phyloP scores from a whole-genome alignment of 1,140 invertebrate species.

The Cotesia chilonis region DNA sequence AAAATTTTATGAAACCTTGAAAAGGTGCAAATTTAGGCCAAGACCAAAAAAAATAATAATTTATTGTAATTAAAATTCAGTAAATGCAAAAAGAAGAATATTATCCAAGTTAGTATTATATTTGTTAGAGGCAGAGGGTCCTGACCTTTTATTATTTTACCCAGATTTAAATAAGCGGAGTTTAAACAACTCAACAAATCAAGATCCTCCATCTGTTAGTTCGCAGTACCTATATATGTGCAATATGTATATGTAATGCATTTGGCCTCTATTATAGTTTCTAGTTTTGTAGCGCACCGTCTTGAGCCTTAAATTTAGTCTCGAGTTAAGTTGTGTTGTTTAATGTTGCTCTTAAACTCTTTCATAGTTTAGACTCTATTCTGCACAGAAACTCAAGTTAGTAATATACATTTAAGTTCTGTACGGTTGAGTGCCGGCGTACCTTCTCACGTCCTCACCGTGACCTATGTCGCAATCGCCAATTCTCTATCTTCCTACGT shows the following conservation, averaged over 20 bases:
- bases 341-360: too few species aligned
- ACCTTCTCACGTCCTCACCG: constrained; percentile 48
- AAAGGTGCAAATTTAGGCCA: too few species aligned
- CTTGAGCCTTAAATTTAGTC: too few species aligned
- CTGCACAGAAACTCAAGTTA: background rate
- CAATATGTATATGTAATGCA: too few species aligned
- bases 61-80: too few species aligned
- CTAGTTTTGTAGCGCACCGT: background rate
- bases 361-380: too few species aligned
- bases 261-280: background rate
- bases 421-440: constrained; percentile 16
- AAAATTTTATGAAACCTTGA: too few species aligned
- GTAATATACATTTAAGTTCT: too few species aligned
- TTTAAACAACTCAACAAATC: constrained; percentile 36
- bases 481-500: constrained; percentile 18
- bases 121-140: constrained; percentile 19
- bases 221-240: too few species aligned
- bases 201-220: constrained; percentile 40
- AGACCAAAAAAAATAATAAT: too few species aligned
- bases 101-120: too few species aligned
- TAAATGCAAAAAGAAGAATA: too few species aligned
- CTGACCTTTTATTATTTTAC: constrained; percentile 44
- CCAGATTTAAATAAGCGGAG: background rate
- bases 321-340: constrained; percentile 41
- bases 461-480: constrained; percentile 52